Conservation (phyloP, 2,888 invertebrate species). For the Hemicrepidius hirtus region DNA sequence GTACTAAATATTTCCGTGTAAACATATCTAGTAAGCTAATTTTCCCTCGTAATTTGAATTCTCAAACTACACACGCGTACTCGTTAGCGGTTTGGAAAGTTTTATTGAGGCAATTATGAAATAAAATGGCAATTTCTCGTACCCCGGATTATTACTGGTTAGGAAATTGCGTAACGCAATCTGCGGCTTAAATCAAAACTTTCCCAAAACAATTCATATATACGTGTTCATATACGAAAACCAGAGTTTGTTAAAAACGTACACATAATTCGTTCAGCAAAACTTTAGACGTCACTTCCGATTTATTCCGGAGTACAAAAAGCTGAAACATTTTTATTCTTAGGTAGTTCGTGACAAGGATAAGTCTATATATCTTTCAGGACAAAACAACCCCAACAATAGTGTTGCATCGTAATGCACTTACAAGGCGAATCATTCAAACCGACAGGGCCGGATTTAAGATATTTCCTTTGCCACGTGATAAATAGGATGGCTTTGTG, state of each 20-base stretch:
- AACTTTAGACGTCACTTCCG: constrained; percentile 31
- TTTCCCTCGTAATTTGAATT: no score
- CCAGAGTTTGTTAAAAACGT: constrained; percentile 11
- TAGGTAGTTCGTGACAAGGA: constrained; percentile 28
- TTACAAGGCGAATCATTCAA: constrained; percentile 42
- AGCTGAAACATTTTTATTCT: constrained; percentile 26
- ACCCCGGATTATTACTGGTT: constrained; percentile 10
- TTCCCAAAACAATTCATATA: constrained; percentile 5
- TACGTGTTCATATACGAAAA: constrained; percentile 1
- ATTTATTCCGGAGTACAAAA: constrained; percentile 28
- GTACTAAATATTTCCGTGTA: no score
- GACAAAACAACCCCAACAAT: constrained; percentile 41
- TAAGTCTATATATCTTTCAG: constrained; percentile 36
- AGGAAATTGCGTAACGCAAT: constrained; percentile 19
- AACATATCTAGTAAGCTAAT: no score
- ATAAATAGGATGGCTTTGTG: constrained; percentile 43
- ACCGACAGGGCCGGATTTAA: constrained; percentile 46
- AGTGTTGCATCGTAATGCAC: constrained; percentile 43
- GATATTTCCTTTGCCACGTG: constrained; percentile 45
- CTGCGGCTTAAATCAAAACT: constrained; percentile 20
- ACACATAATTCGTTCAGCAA: constrained; percentile 22
- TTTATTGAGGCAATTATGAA: constrained; percentile 6
- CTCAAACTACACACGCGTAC: no score
- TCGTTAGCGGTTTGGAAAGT: neutral
- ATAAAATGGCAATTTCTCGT: constrained; percentile 4